Conservation (phyloP, 1,140 invertebrate species). For the Wasmannia auropunctata region DNA sequence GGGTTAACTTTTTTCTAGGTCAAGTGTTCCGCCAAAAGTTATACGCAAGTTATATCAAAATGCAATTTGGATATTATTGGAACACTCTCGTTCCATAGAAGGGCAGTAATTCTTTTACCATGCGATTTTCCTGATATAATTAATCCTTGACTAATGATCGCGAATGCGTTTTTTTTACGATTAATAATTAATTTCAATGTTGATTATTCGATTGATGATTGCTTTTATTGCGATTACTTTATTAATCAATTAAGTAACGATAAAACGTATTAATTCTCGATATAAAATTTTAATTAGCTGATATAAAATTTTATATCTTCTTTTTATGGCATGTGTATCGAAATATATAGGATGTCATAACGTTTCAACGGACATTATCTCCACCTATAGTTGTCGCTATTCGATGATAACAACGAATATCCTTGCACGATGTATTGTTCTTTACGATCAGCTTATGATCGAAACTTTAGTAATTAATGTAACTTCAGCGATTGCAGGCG, state of each 20-base stretch:
- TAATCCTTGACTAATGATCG: not conserved
- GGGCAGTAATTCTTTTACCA: not conserved
- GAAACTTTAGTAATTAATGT: slow-evolving; percentile 65
- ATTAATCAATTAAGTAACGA: not conserved
- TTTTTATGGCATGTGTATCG: not conserved
- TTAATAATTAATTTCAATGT: not conserved
- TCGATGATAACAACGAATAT: slow-evolving; percentile 19
- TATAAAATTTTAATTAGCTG: too few relatives aligned
- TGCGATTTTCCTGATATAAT: not conserved
- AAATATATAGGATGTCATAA: not conserved
- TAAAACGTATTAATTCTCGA: not conserved
- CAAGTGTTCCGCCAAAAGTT: slow-evolving; percentile 15
- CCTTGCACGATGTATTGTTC: slow-evolving; percentile 31
- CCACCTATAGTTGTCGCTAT: not conserved
- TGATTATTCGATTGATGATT: slow-evolving; percentile 4
- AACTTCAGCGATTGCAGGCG: slow-evolving; percentile 9
- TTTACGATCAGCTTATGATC: slow-evolving; percentile 45
- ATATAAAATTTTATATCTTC: not conserved
- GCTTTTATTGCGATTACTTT: not conserved
- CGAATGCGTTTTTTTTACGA: not conserved
- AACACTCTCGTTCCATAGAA: not conserved
- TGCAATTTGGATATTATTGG: slow-evolving; percentile 8
- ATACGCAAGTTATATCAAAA: not conserved
- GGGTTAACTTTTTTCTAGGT: slow-evolving; percentile 32
- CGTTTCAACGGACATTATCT: not conserved